Evolutionary conservation across 53 echinoderm and acorn worm genomes (phyloP).

Genomic region (Astropecten irregularis): DNA sequence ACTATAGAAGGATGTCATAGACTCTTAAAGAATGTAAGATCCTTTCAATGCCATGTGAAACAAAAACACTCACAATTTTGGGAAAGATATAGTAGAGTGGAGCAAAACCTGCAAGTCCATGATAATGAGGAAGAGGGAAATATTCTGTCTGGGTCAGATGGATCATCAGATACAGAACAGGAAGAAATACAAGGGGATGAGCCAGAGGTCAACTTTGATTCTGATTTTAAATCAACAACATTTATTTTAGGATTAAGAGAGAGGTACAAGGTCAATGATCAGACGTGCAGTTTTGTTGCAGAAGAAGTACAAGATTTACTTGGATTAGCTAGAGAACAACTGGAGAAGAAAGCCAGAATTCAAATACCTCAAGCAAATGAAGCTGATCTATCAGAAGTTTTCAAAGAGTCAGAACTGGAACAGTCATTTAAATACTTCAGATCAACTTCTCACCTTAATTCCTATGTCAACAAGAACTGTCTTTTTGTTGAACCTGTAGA

Average conservation of each 20-base stretch:
- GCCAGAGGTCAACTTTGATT: neutral
- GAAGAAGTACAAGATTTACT: neutral
- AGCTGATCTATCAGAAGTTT: neutral
- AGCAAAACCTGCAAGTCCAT: no score
- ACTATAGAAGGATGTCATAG: neutral
- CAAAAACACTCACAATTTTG: neutral
- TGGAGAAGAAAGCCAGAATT: neutral
- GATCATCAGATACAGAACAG: neutral
- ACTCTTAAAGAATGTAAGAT: neutral
- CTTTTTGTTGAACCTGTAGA: constrained; percentile 49
- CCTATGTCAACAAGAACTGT: constrained; percentile 27
- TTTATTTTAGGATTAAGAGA: neutral
- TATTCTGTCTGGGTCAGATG: neutral
- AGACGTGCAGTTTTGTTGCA: neutral
- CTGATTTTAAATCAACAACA: neutral
- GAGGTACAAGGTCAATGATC: neutral
- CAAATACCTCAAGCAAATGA: neutral
- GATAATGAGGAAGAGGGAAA: neutral
- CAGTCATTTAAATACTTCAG: neutral
- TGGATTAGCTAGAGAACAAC: neutral
- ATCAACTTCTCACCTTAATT: neutral
- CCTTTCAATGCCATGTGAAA: neutral
- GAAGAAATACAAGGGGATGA: neutral
- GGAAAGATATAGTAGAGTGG: neutral
- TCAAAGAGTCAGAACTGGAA: neutral